These are phyloP conservation scores for Icerya purchasi DNA, from an alignment of 2,888 invertebrate species.

Conservation along the genomic window DNA sequence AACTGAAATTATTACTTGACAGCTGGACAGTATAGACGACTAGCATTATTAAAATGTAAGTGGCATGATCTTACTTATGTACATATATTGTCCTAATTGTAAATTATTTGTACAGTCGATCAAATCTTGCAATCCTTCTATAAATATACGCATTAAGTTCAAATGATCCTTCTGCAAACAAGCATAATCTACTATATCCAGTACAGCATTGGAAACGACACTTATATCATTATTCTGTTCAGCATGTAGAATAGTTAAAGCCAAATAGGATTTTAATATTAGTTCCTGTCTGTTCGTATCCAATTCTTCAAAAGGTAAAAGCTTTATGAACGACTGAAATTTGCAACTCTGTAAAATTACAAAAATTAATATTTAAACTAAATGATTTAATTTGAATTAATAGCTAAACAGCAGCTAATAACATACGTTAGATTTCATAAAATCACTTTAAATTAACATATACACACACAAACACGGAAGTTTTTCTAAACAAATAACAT, in stretches of 20 bases:
- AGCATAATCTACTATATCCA: slow-evolving; percentile 6
- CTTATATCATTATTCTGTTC: slow-evolving; percentile 13
- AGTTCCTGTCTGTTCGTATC: slow-evolving; percentile 6
- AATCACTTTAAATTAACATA: too few relatives aligned
- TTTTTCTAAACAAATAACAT: too few relatives aligned
- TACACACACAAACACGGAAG: too few relatives aligned
- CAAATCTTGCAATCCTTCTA: slow-evolving; percentile 19
- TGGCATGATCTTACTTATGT: slow-evolving; percentile 18
- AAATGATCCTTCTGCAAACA: not conserved
- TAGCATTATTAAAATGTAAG: too few relatives aligned
- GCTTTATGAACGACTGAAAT: slow-evolving; percentile 5
- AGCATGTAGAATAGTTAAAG: slow-evolving; percentile 13
- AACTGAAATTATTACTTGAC: too few relatives aligned
- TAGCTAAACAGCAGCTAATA: too few relatives aligned
- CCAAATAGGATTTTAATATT: slow-evolving; percentile 13
- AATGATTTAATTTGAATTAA: not conserved
- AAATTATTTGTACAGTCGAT: slow-evolving; percentile 17
- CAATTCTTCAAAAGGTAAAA: slow-evolving; percentile 3
- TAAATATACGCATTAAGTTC: slow-evolving; percentile 17
- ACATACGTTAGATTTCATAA: too few relatives aligned
- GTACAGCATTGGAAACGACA: slow-evolving; percentile 6
- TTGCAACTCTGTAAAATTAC: slow-evolving; percentile 6
- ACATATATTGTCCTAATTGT: slow-evolving; percentile 18
- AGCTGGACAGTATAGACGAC: too few relatives aligned
- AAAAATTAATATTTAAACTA: not conserved